phyloP scores from a whole-genome alignment of 2,888 invertebrate species.

The Ligdia adustata region DNA sequence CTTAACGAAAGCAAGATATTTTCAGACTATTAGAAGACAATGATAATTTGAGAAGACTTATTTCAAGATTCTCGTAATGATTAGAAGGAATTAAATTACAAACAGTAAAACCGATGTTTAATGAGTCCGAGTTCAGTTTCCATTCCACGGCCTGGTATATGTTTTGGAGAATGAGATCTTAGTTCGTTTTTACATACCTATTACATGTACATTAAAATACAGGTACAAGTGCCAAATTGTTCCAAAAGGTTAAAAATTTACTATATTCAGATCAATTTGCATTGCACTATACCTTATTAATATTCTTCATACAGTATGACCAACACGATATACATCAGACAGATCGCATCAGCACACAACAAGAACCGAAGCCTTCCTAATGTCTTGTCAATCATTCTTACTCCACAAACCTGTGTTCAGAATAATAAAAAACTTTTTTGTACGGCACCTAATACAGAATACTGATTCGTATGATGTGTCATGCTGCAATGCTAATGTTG shows the following conservation, averaged over 20 bases:
- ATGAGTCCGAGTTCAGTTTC: no score
- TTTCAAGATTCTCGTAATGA: no score
- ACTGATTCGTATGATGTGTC: constrained; percentile 65
- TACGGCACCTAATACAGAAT: constrained; percentile 53
- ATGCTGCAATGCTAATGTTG: constrained; percentile 36
- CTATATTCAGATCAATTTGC: not conserved
- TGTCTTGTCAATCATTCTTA: constrained; percentile 78
- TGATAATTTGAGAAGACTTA: no score
- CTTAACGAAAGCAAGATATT: no score
- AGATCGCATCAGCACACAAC: constrained; percentile 45
- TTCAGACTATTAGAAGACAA: no score
- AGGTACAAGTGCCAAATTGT: no score
- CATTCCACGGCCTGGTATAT: no score
- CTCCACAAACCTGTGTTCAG: constrained; percentile 44
- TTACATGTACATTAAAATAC: no score
- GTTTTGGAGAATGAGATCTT: no score
- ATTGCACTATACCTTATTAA: constrained; percentile 49
- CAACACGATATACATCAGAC: constrained; percentile 62
- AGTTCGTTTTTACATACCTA: no score
- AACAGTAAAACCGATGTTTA: no score
- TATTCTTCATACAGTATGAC: constrained; percentile 55
- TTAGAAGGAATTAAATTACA: no score
- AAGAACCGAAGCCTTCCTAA: constrained; percentile 63
- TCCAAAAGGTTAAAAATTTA: not conserved
- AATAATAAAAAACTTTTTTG: constrained; percentile 69